Conservation (phyloP, 1,140 invertebrate genomes). For the Lineus longissimus region DNA sequence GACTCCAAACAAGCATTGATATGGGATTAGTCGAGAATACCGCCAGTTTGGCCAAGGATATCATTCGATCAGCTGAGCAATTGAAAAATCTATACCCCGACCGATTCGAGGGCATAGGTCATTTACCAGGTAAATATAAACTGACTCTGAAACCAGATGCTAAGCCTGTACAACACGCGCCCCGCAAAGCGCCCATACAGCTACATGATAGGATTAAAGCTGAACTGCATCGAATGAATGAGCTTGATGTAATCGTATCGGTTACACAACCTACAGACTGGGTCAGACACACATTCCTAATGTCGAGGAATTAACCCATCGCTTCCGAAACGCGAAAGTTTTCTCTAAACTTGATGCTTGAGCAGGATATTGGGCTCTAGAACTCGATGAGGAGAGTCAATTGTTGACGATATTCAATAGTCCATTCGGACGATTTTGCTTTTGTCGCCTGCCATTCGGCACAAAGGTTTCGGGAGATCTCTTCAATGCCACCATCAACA, state of each 20-base stretch:
- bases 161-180: no score
- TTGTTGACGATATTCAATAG: constrained; percentile 29
- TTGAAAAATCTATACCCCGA: no score
- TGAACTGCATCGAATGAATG: constrained; percentile 14
- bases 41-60: no score
- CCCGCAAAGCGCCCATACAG: constrained; percentile 13
- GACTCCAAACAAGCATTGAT: no score
- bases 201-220: constrained; percentile 15
- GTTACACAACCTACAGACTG: constrained; percentile 30
- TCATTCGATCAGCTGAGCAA: no score
- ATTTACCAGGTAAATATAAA: no score
- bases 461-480: constrained; percentile 25
- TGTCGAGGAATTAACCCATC: constrained; percentile 29
- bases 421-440: constrained; percentile 25
- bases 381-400: constrained; percentile 23
- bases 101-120: no score
- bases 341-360: constrained; percentile 28
- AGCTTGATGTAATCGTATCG: constrained; percentile 29
- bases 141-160: no score
- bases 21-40: no score
- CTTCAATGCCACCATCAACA: constrained; percentile 36
- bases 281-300: constrained; percentile 24
- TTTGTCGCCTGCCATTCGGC: constrained; percentile 16
- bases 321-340: constrained; percentile 9
- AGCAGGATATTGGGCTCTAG: constrained; percentile 35